Conservation (phyloP, 92 coral and sea anemone genomes). For the Palythoa caribaeorum region DNA sequence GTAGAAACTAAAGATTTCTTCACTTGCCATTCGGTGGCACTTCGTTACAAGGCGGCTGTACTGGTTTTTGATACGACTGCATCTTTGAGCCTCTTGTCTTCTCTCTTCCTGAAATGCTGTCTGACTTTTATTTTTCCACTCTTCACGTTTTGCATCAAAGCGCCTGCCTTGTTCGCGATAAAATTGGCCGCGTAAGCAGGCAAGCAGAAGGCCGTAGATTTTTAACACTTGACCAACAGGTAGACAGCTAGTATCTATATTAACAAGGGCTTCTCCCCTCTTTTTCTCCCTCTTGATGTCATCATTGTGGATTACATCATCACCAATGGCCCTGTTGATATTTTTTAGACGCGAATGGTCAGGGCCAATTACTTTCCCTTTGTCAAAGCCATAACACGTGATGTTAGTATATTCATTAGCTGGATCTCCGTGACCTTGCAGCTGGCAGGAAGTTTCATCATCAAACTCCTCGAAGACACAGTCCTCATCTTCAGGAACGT, state of each 20-base stretch:
- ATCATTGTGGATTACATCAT: slow-evolving; percentile 14
- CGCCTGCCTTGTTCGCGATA: slow-evolving; percentile 55
- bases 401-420: not conserved
- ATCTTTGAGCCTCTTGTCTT: not conserved
- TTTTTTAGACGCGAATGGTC: slow-evolving; percentile 38
- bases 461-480: not conserved
- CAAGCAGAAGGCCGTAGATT: slow-evolving; percentile 41
- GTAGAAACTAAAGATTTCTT: slow-evolving; percentile 49
- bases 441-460: not conserved
- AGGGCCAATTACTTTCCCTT: slow-evolving; percentile 33
- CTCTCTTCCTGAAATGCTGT: not conserved
- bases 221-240: slow-evolving; percentile 12
- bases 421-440: not conserved
- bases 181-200: slow-evolving; percentile 56
- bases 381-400: slow-evolving; percentile 14
- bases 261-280: not conserved
- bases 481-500: not conserved
- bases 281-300: slow-evolving; percentile 5
- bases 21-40: slow-evolving; percentile 57
- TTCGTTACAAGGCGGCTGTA: slow-evolving; percentile 35
- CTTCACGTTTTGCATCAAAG: slow-evolving; percentile 52
- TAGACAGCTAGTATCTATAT: not conserved
- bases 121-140: slow-evolving; percentile 51
- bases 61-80: slow-evolving; percentile 48
- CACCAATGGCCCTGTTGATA: slow-evolving; percentile 41